Percentiles rank a stretch among this genome's conserved stretches.
phyloP scores from a whole-genome alignment of 2,888 invertebrate species.

The Agrilus cyanescens region DNA sequence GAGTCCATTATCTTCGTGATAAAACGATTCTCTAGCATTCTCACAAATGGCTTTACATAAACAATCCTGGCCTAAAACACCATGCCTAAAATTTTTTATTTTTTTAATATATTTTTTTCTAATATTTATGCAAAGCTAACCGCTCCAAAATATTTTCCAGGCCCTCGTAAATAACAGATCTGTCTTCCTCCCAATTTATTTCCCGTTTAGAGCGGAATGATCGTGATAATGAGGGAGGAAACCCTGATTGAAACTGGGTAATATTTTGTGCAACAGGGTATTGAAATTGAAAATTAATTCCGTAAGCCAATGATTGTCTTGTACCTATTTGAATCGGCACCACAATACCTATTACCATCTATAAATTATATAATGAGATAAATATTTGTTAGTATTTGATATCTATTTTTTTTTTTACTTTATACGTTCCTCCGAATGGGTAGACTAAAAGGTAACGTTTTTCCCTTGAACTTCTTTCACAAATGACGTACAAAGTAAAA shows the following conservation, averaged over 20 bases:
- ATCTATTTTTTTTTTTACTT: conserved; percentile 17
- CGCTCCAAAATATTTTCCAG: conserved; percentile 27
- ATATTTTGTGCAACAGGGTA: conserved; percentile 33
- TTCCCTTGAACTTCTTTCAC: background rate
- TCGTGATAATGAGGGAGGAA: conserved; percentile 25
- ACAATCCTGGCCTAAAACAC: conserved; percentile 54
- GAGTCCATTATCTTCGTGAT: conserved; percentile 50
- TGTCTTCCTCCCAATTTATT: conserved; percentile 19
- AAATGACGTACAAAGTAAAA: too few relatives aligned
- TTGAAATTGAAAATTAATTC: conserved; percentile 54
- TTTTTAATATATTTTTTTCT: background rate
- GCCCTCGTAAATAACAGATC: conserved; percentile 25
- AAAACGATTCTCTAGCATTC: conserved; percentile 51
- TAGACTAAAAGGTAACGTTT: conserved; percentile 14
- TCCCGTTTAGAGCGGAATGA: conserved; percentile 17
- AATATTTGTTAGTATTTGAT: background rate
- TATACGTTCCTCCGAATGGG: conserved; percentile 25
- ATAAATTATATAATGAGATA: conserved; percentile 18
- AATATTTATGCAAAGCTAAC: conserved; percentile 13
- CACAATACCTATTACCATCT: conserved; percentile 49
- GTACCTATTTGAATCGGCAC: conserved; percentile 43
- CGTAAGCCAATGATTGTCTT: conserved; percentile 43
- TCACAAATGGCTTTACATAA: conserved; percentile 66
- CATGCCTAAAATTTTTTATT: conserved; percentile 38
- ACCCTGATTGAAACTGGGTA: conserved; percentile 21